A percentile compares a stretch with the other conserved stretches of the same genome.
phyloP scores from a whole-genome alignment of 1,140 invertebrate species.

The Heliconius eleuchia region DNA sequence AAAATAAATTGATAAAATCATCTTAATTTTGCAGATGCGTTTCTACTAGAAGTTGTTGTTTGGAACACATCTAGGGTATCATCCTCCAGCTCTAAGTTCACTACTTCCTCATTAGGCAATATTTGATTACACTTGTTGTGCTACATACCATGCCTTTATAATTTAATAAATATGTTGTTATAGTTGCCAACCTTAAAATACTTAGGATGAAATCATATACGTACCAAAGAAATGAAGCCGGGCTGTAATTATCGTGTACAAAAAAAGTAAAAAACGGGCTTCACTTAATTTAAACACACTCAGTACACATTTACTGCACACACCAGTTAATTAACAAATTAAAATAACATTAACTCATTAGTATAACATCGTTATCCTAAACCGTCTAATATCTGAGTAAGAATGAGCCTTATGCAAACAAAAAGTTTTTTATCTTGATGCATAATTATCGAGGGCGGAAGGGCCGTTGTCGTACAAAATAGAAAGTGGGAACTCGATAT shows the following conservation, averaged over 20 bases:
- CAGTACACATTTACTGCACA: slow-evolving; percentile 4
- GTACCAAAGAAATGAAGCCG: neutral
- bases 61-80: no score
- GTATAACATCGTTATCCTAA: slow-evolving; percentile 23
- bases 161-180: neutral
- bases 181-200: neutral
- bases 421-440: slow-evolving; percentile 59
- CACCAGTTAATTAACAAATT: slow-evolving; percentile 17
- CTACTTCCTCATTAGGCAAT: no score
- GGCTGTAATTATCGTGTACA: neutral
- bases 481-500: slow-evolving; percentile 65
- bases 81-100: no score
- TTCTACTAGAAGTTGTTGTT: no score
- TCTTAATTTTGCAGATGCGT: no score
- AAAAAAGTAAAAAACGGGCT: neutral
- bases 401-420: slow-evolving; percentile 61
- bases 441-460: slow-evolving; percentile 67
- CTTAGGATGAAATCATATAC: neutral
- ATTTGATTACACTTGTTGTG: no score
- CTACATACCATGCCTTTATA: no score
- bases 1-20: no score
- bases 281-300: neutral
- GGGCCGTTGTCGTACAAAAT: slow-evolving; percentile 61
- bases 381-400: slow-evolving; percentile 16
- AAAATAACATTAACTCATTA: slow-evolving; percentile 30